These are phyloP conservation scores for Desmophyllum pertusum DNA, from an alignment of 92 coral and sea anemone species.

Conservation along the genomic window DNA sequence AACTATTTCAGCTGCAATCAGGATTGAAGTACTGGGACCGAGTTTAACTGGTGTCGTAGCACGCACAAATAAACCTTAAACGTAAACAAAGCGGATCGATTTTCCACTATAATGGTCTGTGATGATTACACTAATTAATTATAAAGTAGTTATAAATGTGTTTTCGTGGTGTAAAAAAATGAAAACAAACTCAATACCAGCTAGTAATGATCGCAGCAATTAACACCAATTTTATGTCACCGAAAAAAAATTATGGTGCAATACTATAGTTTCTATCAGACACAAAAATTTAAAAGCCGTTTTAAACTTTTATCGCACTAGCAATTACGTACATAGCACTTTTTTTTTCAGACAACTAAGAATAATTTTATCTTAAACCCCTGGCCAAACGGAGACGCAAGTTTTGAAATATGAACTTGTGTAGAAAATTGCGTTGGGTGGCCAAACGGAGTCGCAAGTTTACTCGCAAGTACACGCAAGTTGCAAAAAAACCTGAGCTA, in stretches of 20 bases:
- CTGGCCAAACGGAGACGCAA: too few relatives aligned
- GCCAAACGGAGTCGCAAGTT: too few relatives aligned
- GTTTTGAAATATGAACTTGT: too few relatives aligned
- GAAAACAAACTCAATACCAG: slow-evolving; percentile 4
- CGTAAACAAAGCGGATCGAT: not conserved
- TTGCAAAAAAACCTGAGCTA: too few relatives aligned
- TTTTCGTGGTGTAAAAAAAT: not conserved
- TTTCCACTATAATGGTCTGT: not conserved
- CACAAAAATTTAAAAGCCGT: not conserved
- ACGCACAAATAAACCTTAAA: not conserved
- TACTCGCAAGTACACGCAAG: too few relatives aligned
- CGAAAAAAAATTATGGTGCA: not conserved
- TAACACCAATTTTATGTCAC: not conserved
- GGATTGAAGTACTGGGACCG: not conserved
- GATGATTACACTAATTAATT: not conserved
- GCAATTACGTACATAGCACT: too few relatives aligned
- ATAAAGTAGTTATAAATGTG: not conserved
- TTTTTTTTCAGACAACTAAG: not conserved
- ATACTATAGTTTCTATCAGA: not conserved
- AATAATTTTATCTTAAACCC: not conserved
- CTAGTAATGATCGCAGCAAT: not conserved
- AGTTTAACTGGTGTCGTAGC: not conserved
- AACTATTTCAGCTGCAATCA: not conserved
- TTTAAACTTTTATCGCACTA: not conserved
- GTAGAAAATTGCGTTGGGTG: too few relatives aligned